Evolutionary conservation across 2,888 invertebrate genomes (phyloP).

Genomic region (Matsumyia berberina): DNA sequence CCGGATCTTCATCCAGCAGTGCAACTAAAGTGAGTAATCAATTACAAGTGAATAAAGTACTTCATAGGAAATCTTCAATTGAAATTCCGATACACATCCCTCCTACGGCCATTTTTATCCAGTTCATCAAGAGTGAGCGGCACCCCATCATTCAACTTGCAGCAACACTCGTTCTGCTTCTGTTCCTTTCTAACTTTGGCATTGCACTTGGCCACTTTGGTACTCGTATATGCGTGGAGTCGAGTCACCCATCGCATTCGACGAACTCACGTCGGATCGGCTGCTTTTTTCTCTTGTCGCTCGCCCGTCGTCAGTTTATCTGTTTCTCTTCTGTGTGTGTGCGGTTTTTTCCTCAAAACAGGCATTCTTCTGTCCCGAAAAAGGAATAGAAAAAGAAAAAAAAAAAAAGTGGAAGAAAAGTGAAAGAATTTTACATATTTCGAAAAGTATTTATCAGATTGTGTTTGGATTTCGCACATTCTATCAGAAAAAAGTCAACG

Average conservation of each 20-base stretch:
- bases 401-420: slow-evolving; percentile 6
- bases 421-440: slow-evolving; percentile 39
- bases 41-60: slow-evolving; percentile 30
- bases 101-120: slow-evolving; percentile 68
- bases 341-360: slow-evolving; percentile 38
- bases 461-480: slow-evolving; percentile 20
- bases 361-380: slow-evolving; percentile 45
- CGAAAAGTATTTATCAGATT: neutral
- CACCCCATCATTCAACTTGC: neutral
- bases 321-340: slow-evolving; percentile 66
- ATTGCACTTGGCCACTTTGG: slow-evolving; percentile 60
- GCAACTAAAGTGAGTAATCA: slow-evolving; percentile 64
- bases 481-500: neutral
- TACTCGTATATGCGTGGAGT: slow-evolving; percentile 52
- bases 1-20: slow-evolving; percentile 31
- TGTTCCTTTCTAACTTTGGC: slow-evolving; percentile 65
- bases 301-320: slow-evolving; percentile 44
- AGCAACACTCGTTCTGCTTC: neutral
- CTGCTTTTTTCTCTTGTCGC: slow-evolving; percentile 32
- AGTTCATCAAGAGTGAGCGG: slow-evolving; percentile 50
- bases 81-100: slow-evolving; percentile 69
- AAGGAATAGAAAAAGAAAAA: slow-evolving; percentile 17
- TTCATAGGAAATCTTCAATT: slow-evolving; percentile 48
- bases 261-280: slow-evolving; percentile 40
- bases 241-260: slow-evolving; percentile 58